Percentiles rank a stretch among this genome's conserved stretches.
Conservation (phyloP, 2,888 invertebrate species). For the Eucera pruinosa region DNA sequence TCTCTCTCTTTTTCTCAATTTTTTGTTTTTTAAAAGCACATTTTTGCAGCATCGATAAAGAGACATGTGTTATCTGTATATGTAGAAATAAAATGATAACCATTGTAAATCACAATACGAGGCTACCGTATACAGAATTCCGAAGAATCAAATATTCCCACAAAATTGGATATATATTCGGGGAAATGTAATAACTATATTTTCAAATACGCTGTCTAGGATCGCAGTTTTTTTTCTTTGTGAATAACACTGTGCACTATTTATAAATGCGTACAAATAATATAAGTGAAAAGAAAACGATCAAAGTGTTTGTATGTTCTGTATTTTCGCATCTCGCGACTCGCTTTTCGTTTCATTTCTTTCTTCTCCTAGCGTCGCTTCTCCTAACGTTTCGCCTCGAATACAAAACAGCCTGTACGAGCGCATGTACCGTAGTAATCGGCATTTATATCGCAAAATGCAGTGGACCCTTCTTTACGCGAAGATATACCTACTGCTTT, state of each 20-base stretch:
- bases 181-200: slow-evolving; percentile 50
- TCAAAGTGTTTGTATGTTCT: slow-evolving; percentile 31
- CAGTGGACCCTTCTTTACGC: too few relatives aligned
- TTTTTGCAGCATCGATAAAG: slow-evolving; percentile 39
- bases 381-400: too few relatives aligned
- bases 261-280: slow-evolving; percentile 53
- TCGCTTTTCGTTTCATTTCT: not conserved
- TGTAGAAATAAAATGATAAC: slow-evolving; percentile 67
- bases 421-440: too few relatives aligned
- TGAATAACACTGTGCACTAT: slow-evolving; percentile 45
- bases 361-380: too few relatives aligned
- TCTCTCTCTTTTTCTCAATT: not conserved
- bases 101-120: slow-evolving; percentile 41
- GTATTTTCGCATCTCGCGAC: not conserved
- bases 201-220: slow-evolving; percentile 47
- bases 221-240: slow-evolving; percentile 32
- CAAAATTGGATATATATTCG: slow-evolving; percentile 19
- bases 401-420: too few relatives aligned
- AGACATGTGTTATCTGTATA: slow-evolving; percentile 61
- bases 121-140: slow-evolving; percentile 19
- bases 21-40: slow-evolving; percentile 31
- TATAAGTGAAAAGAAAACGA: slow-evolving; percentile 37
- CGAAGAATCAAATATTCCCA: slow-evolving; percentile 39
- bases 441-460: too few relatives aligned
- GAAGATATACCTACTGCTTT: too few relatives aligned